Conservation (phyloP, 1,140 invertebrate genomes). For the Saccostrea echinata region DNA sequence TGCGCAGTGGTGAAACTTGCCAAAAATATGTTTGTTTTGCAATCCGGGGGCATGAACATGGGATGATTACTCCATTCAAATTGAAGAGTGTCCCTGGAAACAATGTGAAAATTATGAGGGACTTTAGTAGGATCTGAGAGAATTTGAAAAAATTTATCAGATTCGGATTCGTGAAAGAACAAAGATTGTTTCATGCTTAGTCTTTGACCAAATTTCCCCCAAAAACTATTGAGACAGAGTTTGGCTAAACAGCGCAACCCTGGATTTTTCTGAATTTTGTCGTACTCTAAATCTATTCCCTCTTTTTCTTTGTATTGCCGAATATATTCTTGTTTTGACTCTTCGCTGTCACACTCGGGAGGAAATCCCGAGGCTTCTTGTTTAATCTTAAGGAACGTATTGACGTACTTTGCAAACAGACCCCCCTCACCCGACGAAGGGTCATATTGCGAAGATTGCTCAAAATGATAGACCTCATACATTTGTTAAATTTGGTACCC, state of each 20-base stretch:
- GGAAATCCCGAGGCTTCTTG: constrained; percentile 58
- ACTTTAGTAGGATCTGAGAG: constrained; percentile 61
- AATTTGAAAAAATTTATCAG: constrained; percentile 67
- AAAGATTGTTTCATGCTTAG: constrained; percentile 51
- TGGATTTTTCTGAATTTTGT: constrained; percentile 77
- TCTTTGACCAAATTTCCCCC: constrained; percentile 64
- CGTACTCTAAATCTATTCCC: constrained; percentile 74
- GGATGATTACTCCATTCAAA: constrained; percentile 42
- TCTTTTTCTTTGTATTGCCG: constrained; percentile 73
- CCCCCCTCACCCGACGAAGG: not conserved
- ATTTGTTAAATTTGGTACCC: constrained; percentile 77
- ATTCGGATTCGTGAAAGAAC: constrained; percentile 54
- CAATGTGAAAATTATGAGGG: constrained; percentile 49
- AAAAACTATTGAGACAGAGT: constrained; percentile 66
- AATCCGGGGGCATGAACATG: constrained; percentile 2
- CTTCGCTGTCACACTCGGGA: constrained; percentile 51
- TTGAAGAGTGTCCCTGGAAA: constrained; percentile 54
- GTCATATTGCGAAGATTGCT: constrained; percentile 30
- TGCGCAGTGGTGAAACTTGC: constrained; percentile 77
- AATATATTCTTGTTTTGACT: constrained; percentile 70
- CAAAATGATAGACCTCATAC: constrained; percentile 76
- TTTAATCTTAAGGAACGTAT: constrained; percentile 66
- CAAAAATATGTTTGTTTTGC: constrained; percentile 74
- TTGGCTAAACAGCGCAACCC: constrained; percentile 60
- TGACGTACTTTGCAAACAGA: constrained; percentile 64